Evolutionary conservation across 2,113 vertebrate species (phyloP).

Genomic region (Panthera leo): DNA sequence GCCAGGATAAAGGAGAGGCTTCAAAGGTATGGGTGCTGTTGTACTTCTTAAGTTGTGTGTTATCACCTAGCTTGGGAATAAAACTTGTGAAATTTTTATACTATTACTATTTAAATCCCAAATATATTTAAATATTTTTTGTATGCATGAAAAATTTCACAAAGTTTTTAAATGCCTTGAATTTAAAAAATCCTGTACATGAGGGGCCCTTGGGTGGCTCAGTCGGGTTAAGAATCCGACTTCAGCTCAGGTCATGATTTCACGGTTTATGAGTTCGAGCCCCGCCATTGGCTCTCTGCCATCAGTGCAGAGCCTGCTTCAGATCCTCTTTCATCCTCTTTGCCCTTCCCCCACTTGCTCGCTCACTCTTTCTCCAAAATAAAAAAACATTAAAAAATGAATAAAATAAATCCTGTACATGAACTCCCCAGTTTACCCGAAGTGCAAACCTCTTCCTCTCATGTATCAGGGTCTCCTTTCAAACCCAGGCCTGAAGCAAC

Average conservation of each 20-base stretch:
- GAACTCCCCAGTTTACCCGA: neutral
- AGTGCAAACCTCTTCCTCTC: neutral
- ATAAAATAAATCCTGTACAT: too few relatives aligned
- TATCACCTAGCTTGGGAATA: neutral
- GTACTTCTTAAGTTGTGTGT: neutral
- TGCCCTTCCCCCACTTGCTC: too few relatives aligned
- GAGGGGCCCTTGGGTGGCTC: neutral
- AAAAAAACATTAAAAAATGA: too few relatives aligned
- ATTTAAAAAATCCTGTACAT: neutral
- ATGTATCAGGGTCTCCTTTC: neutral
- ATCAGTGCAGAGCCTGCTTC: too few relatives aligned
- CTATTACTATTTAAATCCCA: neutral
- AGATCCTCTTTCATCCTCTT: too few relatives aligned
- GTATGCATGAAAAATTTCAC: neutral
- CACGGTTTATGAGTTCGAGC: too few relatives aligned
- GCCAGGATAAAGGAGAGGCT: neutral
- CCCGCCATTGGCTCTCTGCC: too few relatives aligned
- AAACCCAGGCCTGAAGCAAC: neutral
- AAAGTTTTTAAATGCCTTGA: conserved; percentile 15
- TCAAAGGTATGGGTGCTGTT: neutral
- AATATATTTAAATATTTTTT: neutral
- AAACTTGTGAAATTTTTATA: conserved; percentile 5
- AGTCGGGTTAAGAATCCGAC: too few relatives aligned
- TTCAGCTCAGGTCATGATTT: too few relatives aligned
- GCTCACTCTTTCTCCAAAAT: too few relatives aligned